phyloP scores from a whole-genome alignment of 2,113 vertebrate genomes.

The Sylvietta virens region DNA sequence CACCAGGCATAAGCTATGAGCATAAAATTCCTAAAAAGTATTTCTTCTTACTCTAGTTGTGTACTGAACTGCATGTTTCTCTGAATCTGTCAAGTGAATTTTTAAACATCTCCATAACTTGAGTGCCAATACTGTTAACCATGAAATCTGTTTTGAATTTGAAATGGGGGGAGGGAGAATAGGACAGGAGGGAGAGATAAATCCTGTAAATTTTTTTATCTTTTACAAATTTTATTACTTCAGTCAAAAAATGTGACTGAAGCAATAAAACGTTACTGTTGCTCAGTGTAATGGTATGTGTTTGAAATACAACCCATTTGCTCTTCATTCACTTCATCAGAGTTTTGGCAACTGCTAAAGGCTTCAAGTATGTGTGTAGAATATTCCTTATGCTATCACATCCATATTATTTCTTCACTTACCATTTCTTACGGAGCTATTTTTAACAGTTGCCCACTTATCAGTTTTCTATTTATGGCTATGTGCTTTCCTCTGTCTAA shows the following conservation, averaged over 20 bases:
- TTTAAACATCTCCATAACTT: conserved; percentile 65
- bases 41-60: not conserved
- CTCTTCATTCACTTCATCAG: conserved; percentile 71
- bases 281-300: conserved; percentile 77
- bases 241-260: conserved; percentile 72
- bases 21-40: not conserved
- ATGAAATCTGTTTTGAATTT: conserved; percentile 69
- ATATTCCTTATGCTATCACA: conserved; percentile 67
- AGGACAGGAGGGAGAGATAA: conserved; percentile 52
- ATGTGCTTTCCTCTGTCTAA: conserved; percentile 55
- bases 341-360: conserved; percentile 59
- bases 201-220: conserved; percentile 72
- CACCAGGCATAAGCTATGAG: not conserved
- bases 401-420: conserved; percentile 69
- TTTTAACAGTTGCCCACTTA: conserved; percentile 67
- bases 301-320: conserved; percentile 79
- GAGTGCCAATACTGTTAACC: conserved; percentile 45
- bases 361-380: conserved; percentile 27
- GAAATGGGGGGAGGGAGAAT: not conserved
- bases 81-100: conserved; percentile 41
- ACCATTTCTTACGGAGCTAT: conserved; percentile 71
- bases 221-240: conserved; percentile 77
- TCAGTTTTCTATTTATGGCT: conserved; percentile 67
- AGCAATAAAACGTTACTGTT: conserved; percentile 68
- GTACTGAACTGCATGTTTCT: not conserved